Conservation (phyloP, 2,888 invertebrate genomes). For the Leptarthrus brevirostris region DNA sequence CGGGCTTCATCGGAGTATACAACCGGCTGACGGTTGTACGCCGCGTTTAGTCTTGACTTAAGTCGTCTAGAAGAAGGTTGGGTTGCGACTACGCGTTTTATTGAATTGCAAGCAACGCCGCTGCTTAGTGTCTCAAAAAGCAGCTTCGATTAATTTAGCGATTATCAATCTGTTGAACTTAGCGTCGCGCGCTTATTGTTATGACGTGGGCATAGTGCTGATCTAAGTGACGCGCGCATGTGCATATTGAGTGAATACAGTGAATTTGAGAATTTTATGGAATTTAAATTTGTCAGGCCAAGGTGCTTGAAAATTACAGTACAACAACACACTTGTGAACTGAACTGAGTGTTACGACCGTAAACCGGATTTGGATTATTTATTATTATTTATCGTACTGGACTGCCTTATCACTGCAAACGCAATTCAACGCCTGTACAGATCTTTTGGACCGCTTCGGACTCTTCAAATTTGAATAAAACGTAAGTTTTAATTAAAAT, state of each 20-base stretch:
- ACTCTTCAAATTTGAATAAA: conserved; percentile 21
- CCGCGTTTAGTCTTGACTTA: conserved; percentile 41
- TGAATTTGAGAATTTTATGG: conserved; percentile 16
- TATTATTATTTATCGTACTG: too few relatives aligned
- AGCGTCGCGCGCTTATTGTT: conserved; percentile 25
- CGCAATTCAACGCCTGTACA: neutral
- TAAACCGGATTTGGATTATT: conserved; percentile 47
- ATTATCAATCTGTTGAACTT: conserved; percentile 15
- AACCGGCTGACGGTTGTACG: conserved; percentile 2
- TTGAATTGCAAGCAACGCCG: neutral
- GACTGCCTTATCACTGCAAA: conserved; percentile 16
- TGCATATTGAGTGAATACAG: conserved; percentile 11
- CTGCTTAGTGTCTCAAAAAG: too few relatives aligned
- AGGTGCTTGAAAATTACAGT: neutral
- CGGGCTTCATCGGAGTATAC: conserved; percentile 1
- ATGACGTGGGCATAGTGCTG: conserved; percentile 18
- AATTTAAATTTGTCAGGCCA: neutral
- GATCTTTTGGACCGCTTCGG: neutral
- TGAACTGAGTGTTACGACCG: conserved; percentile 28
- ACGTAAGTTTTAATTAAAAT: conserved; percentile 19
- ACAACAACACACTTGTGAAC: neutral
- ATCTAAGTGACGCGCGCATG: conserved; percentile 29
- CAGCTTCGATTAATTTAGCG: conserved; percentile 7
- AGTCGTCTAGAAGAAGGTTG: conserved; percentile 1
- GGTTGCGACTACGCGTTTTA: neutral